Evolutionary conservation across 1,140 invertebrate species (phyloP).

Genomic region (Homalodisca vitripennis): DNA sequence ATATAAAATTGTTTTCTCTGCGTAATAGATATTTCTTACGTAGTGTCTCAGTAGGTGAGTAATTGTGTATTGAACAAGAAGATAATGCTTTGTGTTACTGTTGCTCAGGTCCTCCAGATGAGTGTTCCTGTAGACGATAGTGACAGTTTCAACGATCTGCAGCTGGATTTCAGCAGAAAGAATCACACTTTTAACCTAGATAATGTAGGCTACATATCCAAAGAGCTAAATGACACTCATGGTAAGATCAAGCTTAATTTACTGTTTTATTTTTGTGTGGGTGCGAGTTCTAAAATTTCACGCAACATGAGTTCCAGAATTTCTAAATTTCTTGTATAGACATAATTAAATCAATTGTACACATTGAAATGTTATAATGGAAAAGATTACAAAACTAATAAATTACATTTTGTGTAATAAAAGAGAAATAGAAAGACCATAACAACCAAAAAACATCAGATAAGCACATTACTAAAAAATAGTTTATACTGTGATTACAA

Average conservation of each 20-base stretch:
- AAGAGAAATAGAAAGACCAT: no score
- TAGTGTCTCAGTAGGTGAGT: no score
- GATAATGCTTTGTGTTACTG: no score
- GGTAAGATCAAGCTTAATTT: background rate
- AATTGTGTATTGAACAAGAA: no score
- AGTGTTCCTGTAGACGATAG: constrained; percentile 78
- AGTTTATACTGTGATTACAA: no score
- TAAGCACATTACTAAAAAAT: no score
- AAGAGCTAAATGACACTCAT: constrained; percentile 62
- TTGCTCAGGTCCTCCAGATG: constrained; percentile 84
- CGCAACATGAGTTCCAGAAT: background rate
- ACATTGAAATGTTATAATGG: background rate
- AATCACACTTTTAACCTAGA: constrained; percentile 84
- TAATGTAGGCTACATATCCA: constrained; percentile 81
- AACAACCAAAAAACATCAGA: no score
- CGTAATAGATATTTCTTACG: no score
- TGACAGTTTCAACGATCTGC: constrained; percentile 71
- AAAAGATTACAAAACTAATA: background rate
- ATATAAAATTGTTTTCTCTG: no score
- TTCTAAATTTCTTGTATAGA: background rate
- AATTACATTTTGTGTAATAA: no score
- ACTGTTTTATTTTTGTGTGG: background rate
- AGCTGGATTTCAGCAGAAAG: constrained; percentile 80
- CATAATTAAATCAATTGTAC: background rate
- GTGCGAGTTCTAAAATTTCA: no score